A percentile compares a stretch with the other conserved stretches of the same genome.
phyloP scores from a whole-genome alignment of 2,888 invertebrate species.

The Cactoblastis cactorum region DNA sequence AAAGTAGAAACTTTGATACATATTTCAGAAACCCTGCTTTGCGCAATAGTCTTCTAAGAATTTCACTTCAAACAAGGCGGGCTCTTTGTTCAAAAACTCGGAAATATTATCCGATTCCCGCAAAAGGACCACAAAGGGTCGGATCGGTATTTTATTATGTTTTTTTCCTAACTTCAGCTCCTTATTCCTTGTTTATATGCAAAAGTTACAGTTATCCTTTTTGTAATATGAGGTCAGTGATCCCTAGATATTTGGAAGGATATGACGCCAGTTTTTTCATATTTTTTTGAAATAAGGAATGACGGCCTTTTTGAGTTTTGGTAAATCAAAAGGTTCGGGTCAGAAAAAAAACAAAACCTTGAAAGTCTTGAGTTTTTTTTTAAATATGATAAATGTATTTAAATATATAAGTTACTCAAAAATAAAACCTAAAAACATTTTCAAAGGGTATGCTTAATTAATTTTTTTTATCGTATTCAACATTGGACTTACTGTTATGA shows the following conservation, averaged over 20 bases:
- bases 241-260: constrained; percentile 39
- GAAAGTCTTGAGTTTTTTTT: constrained; percentile 24
- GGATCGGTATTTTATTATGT: constrained; percentile 51
- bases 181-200: constrained; percentile 52
- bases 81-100: constrained; percentile 21
- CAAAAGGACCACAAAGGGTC: constrained; percentile 49
- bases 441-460: no score
- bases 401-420: no score
- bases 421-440: no score
- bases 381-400: no score
- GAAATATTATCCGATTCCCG: constrained; percentile 28
- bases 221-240: constrained; percentile 36
- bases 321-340: no score
- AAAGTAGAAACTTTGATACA: constrained; percentile 11
- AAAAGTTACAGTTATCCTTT: constrained; percentile 46
- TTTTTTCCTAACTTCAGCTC: constrained; percentile 48
- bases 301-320: background rate
- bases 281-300: constrained; percentile 39
- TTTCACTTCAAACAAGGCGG: constrained; percentile 17
- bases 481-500: no score
- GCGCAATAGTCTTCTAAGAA: constrained; percentile 8
- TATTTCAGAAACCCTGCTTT: constrained; percentile 5
- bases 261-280: constrained; percentile 36
- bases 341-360: background rate
- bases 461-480: background rate